Evolutionary conservation across 2,797 vertebrate genomes (phyloP), one percentile per base, ranked within the genome.

Genomic region (Gephyroberyx darwinii): DNA sequence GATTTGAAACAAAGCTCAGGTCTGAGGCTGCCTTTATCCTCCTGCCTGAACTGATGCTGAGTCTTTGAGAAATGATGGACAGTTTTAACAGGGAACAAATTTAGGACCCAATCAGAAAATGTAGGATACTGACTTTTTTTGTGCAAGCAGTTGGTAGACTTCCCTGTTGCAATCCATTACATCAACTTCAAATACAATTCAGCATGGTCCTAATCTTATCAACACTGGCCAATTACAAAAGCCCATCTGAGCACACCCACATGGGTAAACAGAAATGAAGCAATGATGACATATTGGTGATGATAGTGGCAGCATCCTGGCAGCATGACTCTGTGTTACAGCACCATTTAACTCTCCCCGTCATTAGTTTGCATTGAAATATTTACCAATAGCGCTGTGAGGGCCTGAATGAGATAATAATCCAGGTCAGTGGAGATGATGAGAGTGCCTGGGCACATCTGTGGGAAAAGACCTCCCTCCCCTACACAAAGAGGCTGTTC

Each of bases 381-480:
- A 86, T 89, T 85, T 77, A 85, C 86, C 19, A 6, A 86, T 80
- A 80, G 74, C 10, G 41, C 75, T 64, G 80, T 26, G 66, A 64
- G 78, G 70, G 77, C 47, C 78, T 70, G 76, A 65, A 69, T 81
- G 84, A 83, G 77, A 74, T 79, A 86, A 77, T 73, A 83, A 91
- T 91, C 82, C 88, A 89, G 91, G 88, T 93, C 91, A 91, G 85
- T 80, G 87, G 88, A 90, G 84, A 91, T 89, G 84, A 86, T 80
- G 77, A 86, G 69, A 73, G 64, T 57, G 82, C 66, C 52, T 39
- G 74, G 43, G 72, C 65, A 74, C 82, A 83, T 87, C 84, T 84
- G 80, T 80, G 84, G 85, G 85, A 88, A 86, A 90, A 84, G 82
- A 86, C 81, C 85, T 26, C 26, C 26, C 26, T 26, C 1, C 26